Base-by-base conservation (phyloP, 2,113 vertebrate species). In the Alectura lathami region DNA sequence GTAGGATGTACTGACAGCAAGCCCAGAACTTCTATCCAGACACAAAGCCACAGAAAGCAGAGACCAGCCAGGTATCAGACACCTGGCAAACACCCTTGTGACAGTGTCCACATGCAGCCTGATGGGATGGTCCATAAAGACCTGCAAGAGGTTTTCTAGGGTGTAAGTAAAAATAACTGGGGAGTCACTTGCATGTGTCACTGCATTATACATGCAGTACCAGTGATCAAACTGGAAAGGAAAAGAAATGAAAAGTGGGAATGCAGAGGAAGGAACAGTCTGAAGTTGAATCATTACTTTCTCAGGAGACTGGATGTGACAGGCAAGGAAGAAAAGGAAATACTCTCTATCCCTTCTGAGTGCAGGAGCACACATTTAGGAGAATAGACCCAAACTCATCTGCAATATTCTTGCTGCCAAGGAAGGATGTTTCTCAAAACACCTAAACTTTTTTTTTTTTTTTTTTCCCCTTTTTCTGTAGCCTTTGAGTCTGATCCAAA, bases 401-500 rank as follows among this genome's bases (percentile, higher is more conserved):
- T 56, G 40, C 36, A 87, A 14, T 57, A 48, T 10, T 43, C 48
- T 40, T 51, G 17, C 6, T 90, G 51, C 22, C 85, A 83, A 54
- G 72, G 54, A 74, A 83, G 51, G 23, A 86, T 30, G n/a, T 66
- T 94, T 77, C 54, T 67, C 24, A 80, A 78, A 82, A 81, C 24
- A 69, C 50, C 20, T 74, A 42, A 92, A 84, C 9, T 3, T 6
- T 30, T 30, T 13, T 51, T 50, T n/a, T 50, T n/a, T 30, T 30
- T 34, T 36, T 40, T 74, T 53, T 18, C 38, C 57, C 56, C 15
- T 27, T 53, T 53, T 34, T 42, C 18, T 3, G 24, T 48, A 83
- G 62, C 42, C 36, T 68, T 88, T 93, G 87, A 43, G 48, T 68
- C 64, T 90, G 38, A 93, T 96, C 83, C 83, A 96, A 90, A 82